phyloP scores from a whole-genome alignment of 2,797 vertebrate genomes.

The Rousettus madagascariensis region DNA sequence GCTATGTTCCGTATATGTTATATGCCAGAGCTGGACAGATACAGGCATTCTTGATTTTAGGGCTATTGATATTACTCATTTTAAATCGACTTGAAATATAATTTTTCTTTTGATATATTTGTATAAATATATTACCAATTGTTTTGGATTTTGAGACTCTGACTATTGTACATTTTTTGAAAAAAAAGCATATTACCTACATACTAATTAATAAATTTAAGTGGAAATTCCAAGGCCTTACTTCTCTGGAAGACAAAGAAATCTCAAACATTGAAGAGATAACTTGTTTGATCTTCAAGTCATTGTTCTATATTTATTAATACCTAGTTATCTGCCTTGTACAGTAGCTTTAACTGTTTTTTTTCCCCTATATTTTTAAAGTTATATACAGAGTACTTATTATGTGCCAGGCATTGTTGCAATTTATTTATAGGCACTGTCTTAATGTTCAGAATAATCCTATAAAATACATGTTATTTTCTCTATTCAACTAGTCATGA shows the following conservation, averaged over 20 bases:
- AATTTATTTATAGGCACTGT: not conserved
- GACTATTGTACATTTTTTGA: not conserved
- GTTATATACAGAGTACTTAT: not conserved
- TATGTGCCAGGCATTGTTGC: not conserved
- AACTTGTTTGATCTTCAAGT: not conserved
- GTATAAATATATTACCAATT: not conserved
- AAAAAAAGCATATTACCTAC: not conserved
- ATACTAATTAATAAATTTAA: not conserved
- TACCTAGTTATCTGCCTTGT: not conserved
- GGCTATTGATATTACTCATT: not conserved
- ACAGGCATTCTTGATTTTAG: not conserved
- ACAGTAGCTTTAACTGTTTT: not conserved
- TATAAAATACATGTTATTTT: not conserved
- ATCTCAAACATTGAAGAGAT: not conserved
- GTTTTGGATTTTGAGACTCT: not conserved
- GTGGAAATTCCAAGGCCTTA: not conserved
- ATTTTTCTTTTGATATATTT: not conserved
- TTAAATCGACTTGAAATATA: not conserved
- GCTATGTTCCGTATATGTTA: not conserved
- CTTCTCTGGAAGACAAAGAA: not conserved
- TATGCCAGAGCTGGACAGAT: not conserved
- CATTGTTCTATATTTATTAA: not conserved
- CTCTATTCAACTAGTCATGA: not conserved
- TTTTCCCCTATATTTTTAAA: not conserved
- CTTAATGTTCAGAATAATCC: not conserved